Evolutionary conservation across 2,113 vertebrate species (phyloP).

Genomic region (Cairina moschata): DNA sequence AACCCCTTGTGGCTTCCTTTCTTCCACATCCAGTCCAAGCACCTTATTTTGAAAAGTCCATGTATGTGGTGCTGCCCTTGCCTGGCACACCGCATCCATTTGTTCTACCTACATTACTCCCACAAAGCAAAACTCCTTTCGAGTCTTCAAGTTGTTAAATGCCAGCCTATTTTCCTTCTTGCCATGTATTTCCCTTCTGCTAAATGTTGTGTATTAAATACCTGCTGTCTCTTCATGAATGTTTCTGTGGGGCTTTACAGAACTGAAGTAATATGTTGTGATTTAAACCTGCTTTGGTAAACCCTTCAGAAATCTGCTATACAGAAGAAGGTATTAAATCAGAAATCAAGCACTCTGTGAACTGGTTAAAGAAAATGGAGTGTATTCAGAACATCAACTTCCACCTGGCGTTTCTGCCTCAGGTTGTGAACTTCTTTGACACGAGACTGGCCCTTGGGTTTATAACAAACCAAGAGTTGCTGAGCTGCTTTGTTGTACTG

Average conservation of each 20-base stretch:
- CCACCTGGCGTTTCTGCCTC: neutral
- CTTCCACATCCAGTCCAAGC: neutral
- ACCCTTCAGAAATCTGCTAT: neutral
- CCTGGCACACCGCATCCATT: neutral
- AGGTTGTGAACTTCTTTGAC: neutral
- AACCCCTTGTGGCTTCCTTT: neutral
- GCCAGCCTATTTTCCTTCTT: neutral
- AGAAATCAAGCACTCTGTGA: neutral
- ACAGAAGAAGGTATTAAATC: neutral
- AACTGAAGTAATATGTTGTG: neutral
- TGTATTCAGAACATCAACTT: neutral
- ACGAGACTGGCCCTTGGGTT: neutral
- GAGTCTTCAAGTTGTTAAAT: neutral
- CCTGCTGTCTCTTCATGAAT: neutral
- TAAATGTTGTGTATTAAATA: neutral
- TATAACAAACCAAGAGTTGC: neutral
- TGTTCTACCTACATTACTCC: neutral
- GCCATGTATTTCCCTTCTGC: neutral
- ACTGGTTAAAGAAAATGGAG: neutral
- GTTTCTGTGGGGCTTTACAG: neutral
- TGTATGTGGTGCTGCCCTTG: rapidly evolving
- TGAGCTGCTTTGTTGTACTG: neutral
- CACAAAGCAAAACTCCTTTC: neutral
- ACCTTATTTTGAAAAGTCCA: neutral
- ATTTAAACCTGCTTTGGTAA: neutral